Percentiles rank a stretch among this genome's conserved stretches.
Evolutionary conservation across 2,888 invertebrate genomes (phyloP).

Genomic region (Matsumyia berberina): DNA sequence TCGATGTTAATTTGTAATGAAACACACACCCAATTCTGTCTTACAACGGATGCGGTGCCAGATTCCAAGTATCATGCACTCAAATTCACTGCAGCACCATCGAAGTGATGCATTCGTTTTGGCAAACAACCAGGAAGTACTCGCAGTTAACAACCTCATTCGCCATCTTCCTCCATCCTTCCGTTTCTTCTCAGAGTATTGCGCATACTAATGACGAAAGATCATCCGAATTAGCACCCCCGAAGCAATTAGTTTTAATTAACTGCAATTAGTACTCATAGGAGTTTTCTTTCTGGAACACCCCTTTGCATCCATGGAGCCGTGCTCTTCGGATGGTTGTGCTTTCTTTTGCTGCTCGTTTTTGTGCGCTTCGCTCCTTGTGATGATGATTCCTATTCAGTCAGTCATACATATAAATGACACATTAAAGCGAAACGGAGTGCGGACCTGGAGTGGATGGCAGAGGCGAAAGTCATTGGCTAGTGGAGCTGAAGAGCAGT

Average conservation of each 20-base stretch:
- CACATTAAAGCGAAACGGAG: conserved; percentile 60
- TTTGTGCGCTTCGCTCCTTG: conserved; percentile 37
- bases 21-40: background rate
- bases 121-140: conserved; percentile 18
- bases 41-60: background rate
- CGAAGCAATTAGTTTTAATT: conserved; percentile 74
- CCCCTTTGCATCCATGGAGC: background rate
- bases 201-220: conserved; percentile 58
- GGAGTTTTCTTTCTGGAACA: conserved; percentile 45
- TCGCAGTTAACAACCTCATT: conserved; percentile 47
- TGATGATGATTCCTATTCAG: conserved; percentile 44
- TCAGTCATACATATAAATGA: conserved; percentile 70
- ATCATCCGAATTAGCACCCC: conserved; percentile 69
- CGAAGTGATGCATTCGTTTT: conserved; percentile 40
- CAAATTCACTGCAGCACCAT: conserved; percentile 26
- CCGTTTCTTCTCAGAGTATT: conserved; percentile 1
- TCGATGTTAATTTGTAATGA: conserved; percentile 16
- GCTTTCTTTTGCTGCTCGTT: background rate
- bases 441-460: conserved; percentile 11
- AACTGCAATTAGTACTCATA: conserved; percentile 72
- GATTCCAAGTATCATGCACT: conserved; percentile 6
- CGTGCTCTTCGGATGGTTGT: background rate
- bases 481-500: conserved; percentile 4
- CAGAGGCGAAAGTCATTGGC: conserved; percentile 14
- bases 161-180: background rate